Evolutionary conservation across 2,113 vertebrate species (phyloP), one percentile per base, ranked within the genome.

Genomic region (Typhlomys cinereus): DNA sequence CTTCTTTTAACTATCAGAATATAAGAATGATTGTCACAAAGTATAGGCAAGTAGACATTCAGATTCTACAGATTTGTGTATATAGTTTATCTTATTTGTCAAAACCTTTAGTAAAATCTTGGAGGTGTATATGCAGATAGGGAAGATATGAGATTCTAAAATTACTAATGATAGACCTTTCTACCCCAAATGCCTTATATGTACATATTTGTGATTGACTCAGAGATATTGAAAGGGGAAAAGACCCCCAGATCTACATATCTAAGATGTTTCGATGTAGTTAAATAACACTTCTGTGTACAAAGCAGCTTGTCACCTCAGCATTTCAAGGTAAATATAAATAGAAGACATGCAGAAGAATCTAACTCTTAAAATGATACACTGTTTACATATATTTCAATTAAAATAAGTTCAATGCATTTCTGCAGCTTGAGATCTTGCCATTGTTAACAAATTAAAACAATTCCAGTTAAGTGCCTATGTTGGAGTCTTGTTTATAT

Each of bases 381-480:
- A 14, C n/a, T 83, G 54, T 64, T 61, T 69, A 50, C 8, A 69
- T 84, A 74, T 69, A 73, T 85, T 34, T 13, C 34, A 90, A 50
- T 34, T 71, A 84, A 93, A 92, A 71, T 36, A 92, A 62, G 27
- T 88, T 90, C 27, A 88, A 71, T 81, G 31, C 67, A 1, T 90
- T 27, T 87, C 69, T 92, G 34, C 71, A 31, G 15, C 50, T 75
- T 52, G 4, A 12, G 90, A 46, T 2, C 36, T 88, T 85, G 27
- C 15, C 46, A 75, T 82, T 62, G 76, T 86, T 46, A 52, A 87
- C 62, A 93, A 92, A 82, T 81, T 27, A 90, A 90, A 88, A 7
- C 14, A 82, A 88, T 14, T 6, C 13, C 41, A 46, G 31, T 64
- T 71, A 84, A 52, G 8, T 75, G 46, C 59, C 41, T 59, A 21